Evolutionary conservation across 2,797 vertebrate species (phyloP).

Genomic region (Lindbergichthys nudifrons): DNA sequence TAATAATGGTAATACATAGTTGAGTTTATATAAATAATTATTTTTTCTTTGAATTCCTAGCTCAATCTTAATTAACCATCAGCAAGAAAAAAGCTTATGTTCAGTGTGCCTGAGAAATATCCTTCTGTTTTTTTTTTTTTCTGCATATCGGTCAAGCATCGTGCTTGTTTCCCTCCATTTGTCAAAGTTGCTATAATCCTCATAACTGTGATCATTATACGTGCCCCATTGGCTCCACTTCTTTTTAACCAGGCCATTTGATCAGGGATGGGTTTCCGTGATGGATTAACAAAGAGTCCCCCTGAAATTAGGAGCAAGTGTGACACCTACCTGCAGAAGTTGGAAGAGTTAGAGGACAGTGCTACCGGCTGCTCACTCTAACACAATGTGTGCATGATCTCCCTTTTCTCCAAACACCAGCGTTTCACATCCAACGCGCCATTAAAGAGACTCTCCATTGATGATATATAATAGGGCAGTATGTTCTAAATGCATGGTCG

Average conservation of each 20-base stretch:
- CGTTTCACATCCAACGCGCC: constrained; percentile 77
- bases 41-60: background rate
- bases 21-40: background rate
- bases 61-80: background rate
- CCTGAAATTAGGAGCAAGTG: constrained; percentile 93
- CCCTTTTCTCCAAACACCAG: constrained; percentile 66
- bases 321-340: constrained; percentile 97
- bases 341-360: constrained; percentile 85
- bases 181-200: constrained; percentile 69
- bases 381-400: constrained; percentile 42
- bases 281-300: constrained; percentile 73
- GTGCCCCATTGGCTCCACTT: constrained; percentile 66
- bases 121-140: background rate
- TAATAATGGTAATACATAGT: background rate
- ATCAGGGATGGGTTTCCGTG: constrained; percentile 70
- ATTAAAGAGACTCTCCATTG: constrained; percentile 80
- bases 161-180: constrained; percentile 34
- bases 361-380: constrained; percentile 52
- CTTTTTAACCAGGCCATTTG: constrained; percentile 70
- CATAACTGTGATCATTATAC: constrained; percentile 69
- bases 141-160: constrained; percentile 28
- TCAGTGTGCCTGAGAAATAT: background rate
- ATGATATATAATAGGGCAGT: constrained; percentile 81
- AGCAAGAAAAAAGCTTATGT: background rate
- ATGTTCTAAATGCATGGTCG: constrained; percentile 81